Percentiles rank a stretch among this genome's conserved stretches.
phyloP scores from a whole-genome alignment of 2,797 vertebrate genomes.

The Morelia viridis region DNA sequence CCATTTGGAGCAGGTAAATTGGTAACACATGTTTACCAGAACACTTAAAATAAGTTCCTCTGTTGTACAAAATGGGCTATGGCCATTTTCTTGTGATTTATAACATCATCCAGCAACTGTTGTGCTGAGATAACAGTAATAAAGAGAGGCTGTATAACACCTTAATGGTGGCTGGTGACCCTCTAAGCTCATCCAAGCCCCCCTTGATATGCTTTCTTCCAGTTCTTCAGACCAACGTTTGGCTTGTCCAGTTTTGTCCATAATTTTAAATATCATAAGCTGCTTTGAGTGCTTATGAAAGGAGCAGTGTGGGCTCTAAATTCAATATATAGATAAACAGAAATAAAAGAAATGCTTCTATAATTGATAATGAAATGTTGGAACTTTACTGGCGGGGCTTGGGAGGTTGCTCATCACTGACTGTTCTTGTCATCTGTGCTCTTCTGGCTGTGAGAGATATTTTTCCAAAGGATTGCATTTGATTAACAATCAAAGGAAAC shows the following conservation, averaged over 20 bases:
- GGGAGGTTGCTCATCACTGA: no score
- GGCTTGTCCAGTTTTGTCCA: background rate
- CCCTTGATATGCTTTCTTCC: background rate
- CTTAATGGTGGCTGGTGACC: background rate
- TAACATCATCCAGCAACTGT: background rate
- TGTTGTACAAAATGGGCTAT: background rate
- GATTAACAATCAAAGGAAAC: no score
- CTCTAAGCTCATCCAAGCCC: background rate
- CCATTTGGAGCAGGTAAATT: constrained; percentile 50
- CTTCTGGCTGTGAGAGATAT: no score
- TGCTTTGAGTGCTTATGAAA: no score
- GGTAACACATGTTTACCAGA: background rate
- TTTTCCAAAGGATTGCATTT: no score
- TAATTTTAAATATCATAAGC: background rate
- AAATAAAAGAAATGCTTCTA: no score
- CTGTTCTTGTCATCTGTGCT: no score
- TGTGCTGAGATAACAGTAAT: background rate
- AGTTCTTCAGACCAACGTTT: background rate
- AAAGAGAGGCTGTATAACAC: background rate
- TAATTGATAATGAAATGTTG: no score
- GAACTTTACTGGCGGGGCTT: no score
- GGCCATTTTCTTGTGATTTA: background rate
- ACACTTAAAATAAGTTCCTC: background rate
- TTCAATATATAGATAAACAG: no score
- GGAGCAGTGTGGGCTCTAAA: no score